These are phyloP conservation scores for Linnaemya vulpina DNA, from an alignment of 2,888 invertebrate genomes.

Conservation along the genomic window DNA sequence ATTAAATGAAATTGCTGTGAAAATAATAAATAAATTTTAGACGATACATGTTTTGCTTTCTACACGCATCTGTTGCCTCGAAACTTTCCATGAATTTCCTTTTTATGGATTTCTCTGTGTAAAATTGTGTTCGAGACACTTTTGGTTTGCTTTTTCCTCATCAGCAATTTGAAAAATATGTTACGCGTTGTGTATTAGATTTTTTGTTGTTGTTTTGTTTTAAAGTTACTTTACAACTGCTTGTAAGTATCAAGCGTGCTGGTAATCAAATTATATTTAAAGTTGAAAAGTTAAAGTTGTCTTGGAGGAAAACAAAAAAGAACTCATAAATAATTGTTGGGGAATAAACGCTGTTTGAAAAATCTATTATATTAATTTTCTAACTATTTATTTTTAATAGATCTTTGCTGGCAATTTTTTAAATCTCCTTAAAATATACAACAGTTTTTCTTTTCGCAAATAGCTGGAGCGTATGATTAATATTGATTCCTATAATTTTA, in stretches of 20 bases:
- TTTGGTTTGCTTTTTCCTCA: background rate
- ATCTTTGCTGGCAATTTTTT: too few relatives aligned
- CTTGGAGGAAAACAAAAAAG: background rate
- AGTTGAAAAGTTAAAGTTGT: background rate
- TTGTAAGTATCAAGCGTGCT: background rate
- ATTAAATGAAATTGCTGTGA: constrained; percentile 57
- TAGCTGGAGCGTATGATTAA: too few relatives aligned
- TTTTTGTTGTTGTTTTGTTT: constrained; percentile 4
- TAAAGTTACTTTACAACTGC: background rate
- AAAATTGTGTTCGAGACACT: background rate
- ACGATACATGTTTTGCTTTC: background rate
- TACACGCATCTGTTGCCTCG: constrained; percentile 28
- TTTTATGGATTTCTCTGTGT: background rate
- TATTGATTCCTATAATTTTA: too few relatives aligned
- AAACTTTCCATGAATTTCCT: background rate
- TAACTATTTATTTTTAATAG: too few relatives aligned
- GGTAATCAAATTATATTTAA: background rate
- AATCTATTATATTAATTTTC: too few relatives aligned
- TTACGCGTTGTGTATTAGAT: constrained; percentile 55
- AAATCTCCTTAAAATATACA: background rate
- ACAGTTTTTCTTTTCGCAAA: background rate
- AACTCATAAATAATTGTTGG: too few relatives aligned
- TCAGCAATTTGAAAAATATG: constrained; percentile 62
- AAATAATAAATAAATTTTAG: background rate
- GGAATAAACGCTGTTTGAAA: background rate